Evolutionary conservation across 2,888 invertebrate species (phyloP), one percentile per base, ranked within the genome.

Genomic region (Dermolepida albohirtum): DNA sequence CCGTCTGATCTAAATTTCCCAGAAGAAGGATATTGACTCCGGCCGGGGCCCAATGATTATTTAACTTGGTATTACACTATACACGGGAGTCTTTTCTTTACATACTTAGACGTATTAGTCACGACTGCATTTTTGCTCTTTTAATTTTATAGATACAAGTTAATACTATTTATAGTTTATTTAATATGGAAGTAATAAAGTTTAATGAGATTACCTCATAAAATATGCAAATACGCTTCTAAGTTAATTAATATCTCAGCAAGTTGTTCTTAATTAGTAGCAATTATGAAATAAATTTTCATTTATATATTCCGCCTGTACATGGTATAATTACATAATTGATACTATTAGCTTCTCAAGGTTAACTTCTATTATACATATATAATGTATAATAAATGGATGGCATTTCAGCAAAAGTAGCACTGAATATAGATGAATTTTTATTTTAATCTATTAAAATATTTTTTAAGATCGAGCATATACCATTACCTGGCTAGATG

Each of bases 1-100:
- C 29, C 59, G 59, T 59, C 43, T 44, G 29, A 59, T 44, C 44
- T 29, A 29, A 59, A 59, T 59, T 59, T 59, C 59, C 34, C 14
- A 47, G 59, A 59, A 59, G 59, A 59, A 40, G 59, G 43, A 59
- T 59, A 44, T 59, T 59, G 59, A 59, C 59, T 59, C 44, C 29
- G 59, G 17, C n/a, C 55, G 55, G 11, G 41, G 34, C 34, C 34
- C 34, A 34, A 34, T 34, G 59, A 59, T 59, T 59, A 59, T 59
- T 59, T 59, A 59, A 59, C 59, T 44, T 44, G 44, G n/a, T 39
- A 43, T 29, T 44, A 27, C 14, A 10, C 44, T 2, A 34, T 47
- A 47, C 17, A 17, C 47, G 59, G 44, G 59, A 59, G 27, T 29
- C 44, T 44, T 43, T 44, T 29, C 59, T 14, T 44, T 40, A 44